Percentiles rank a stretch among this genome's conserved stretches.
Conservation (phyloP, 2,888 invertebrate genomes). For the Automeris io region DNA sequence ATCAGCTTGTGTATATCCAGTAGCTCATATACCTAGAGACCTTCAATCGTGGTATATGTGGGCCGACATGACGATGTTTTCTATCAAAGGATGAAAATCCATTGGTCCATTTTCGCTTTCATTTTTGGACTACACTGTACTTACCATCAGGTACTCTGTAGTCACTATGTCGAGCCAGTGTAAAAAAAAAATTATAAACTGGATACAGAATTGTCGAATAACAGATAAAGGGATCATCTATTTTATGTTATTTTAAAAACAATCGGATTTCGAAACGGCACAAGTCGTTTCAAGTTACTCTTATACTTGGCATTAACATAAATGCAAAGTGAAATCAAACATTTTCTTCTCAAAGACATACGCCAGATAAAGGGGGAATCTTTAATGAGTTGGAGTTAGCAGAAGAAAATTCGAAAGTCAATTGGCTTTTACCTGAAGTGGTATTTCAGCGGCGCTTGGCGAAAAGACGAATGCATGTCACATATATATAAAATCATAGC, state of each 20-base stretch:
- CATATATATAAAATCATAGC: too few species aligned
- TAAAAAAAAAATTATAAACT: too few species aligned
- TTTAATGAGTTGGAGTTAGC: constrained; percentile 23
- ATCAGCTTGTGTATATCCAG: too few species aligned
- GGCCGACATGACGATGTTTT: too few species aligned
- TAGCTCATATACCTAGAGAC: too few species aligned
- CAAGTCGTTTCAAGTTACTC: constrained; percentile 12
- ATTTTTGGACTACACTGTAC: too few species aligned
- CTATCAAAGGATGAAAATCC: too few species aligned
- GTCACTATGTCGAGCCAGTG: too few species aligned
- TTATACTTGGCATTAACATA: constrained; percentile 15
- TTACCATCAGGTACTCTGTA: too few species aligned
- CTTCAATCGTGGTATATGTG: too few species aligned
- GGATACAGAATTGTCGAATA: too few species aligned
- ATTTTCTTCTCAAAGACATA: constrained; percentile 14
- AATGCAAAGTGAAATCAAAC: constrained; percentile 15
- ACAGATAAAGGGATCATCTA: neutral
- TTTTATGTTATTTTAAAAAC: constrained; percentile 1
- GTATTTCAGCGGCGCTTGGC: neutral
- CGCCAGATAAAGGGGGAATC: constrained; percentile 27
- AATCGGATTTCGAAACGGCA: constrained; percentile 11
- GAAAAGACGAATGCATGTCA: neutral
- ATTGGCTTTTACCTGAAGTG: constrained; percentile 3
- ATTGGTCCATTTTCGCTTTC: too few species aligned
- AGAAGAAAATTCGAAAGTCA: constrained; percentile 7